Evolutionary conservation across 2,888 invertebrate species (phyloP).

Genomic region (Andrena trimmerana): DNA sequence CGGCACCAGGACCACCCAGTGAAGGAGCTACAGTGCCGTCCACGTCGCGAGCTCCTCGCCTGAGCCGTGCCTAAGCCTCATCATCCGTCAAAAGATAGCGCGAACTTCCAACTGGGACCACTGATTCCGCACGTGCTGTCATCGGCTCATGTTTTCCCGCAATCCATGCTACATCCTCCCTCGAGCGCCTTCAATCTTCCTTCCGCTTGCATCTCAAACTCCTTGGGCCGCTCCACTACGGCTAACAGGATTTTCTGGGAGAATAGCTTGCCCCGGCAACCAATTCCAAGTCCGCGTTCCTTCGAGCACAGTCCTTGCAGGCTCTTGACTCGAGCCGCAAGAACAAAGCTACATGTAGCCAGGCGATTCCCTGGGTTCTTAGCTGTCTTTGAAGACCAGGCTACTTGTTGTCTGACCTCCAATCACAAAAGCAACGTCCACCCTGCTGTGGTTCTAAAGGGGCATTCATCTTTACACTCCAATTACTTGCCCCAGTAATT

Average conservation of each 20-base stretch:
- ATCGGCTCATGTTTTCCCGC: constrained; percentile 10
- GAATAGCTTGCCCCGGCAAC: background rate
- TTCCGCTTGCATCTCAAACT: background rate
- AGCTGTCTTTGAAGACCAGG: background rate
- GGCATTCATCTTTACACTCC: no score
- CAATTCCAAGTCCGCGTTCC: background rate
- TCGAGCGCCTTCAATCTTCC: background rate
- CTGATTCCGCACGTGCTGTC: background rate
- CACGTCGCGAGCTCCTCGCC: background rate
- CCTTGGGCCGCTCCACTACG: background rate
- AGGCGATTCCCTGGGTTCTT: background rate
- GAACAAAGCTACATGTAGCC: background rate
- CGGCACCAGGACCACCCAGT: background rate
- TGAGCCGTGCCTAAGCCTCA: background rate
- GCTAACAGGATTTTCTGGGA: constrained; percentile 3
- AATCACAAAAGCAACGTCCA: background rate
- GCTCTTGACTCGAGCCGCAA: background rate
- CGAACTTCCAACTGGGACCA: background rate
- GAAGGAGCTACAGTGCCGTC: background rate
- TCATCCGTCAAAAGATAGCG: background rate
- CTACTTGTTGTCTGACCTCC: background rate
- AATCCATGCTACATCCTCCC: background rate
- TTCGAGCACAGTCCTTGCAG: background rate
- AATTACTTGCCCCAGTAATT: no score
- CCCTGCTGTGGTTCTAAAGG: no score